A percentile compares a stretch with the other conserved stretches of the same genome.
Evolutionary conservation across 2,113 vertebrate species (phyloP).

Genomic region (Eidolon helvum): DNA sequence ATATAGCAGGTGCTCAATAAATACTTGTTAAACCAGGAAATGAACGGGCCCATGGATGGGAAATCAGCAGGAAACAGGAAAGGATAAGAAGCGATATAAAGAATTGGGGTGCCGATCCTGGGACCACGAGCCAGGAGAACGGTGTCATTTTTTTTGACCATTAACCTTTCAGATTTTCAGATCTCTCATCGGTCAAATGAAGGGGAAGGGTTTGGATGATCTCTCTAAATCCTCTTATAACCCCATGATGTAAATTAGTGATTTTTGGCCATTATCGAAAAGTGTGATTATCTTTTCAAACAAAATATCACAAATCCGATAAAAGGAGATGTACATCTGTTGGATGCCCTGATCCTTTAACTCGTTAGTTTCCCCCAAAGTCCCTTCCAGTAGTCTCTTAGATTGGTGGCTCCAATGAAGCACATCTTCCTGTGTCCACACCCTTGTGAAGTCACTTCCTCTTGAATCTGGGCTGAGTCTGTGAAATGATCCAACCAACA

Average conservation of each 20-base stretch:
- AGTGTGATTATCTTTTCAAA: slow-evolving; percentile 7
- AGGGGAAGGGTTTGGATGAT: neutral
- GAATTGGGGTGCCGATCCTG: neutral
- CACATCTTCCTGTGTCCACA: neutral
- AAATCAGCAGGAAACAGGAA: neutral
- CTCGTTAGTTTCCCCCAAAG: neutral
- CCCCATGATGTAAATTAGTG: neutral
- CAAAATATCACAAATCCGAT: neutral
- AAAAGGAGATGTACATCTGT: neutral
- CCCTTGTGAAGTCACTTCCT: neutral
- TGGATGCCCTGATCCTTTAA: neutral
- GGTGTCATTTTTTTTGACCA: neutral
- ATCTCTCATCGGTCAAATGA: neutral
- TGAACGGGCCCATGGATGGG: neutral
- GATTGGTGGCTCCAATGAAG: neutral
- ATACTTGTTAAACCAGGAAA: neutral
- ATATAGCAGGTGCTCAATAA: neutral
- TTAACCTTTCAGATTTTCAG: neutral
- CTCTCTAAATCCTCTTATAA: neutral
- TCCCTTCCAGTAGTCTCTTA: neutral
- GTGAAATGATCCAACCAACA: neutral
- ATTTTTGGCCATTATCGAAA: neutral
- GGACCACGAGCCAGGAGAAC: neutral
- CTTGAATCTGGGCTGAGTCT: neutral
- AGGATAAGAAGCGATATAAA: neutral